Evolutionary conservation across 1,140 invertebrate genomes (phyloP).

Genomic region (Diuraphis noxia): DNA sequence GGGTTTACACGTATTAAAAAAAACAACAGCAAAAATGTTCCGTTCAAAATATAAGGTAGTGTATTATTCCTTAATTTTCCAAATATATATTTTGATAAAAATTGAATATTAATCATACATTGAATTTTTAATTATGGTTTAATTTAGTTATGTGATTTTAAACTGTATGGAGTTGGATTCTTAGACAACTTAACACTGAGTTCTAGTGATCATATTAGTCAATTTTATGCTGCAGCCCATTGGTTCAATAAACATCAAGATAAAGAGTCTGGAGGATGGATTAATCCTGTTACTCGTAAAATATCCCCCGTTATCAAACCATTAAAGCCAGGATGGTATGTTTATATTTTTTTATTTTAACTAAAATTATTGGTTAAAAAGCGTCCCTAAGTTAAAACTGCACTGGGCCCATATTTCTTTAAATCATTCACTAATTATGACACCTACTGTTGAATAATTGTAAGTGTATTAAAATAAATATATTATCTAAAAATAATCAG

Average conservation of each 20-base stretch:
- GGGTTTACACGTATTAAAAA: slow-evolving; percentile 69
- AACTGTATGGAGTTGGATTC: slow-evolving; percentile 75
- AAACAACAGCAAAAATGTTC: slow-evolving; percentile 72
- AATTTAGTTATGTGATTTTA: slow-evolving; percentile 61
- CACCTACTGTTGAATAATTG: no score
- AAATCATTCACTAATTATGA: no score
- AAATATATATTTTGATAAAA: background rate
- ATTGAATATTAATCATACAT: background rate
- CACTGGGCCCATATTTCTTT: no score
- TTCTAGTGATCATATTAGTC: slow-evolving; percentile 80
- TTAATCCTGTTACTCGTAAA: slow-evolving; percentile 80
- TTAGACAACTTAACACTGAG: slow-evolving; percentile 82
- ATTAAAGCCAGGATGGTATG: slow-evolving; percentile 81
- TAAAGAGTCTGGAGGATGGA: slow-evolving; percentile 79
- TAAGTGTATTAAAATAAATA: no score
- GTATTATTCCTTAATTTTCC: background rate
- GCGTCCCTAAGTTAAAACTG: no score
- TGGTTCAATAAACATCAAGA: slow-evolving; percentile 93
- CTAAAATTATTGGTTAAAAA: no score
- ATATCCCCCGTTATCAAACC: slow-evolving; percentile 73
- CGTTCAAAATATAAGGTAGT: slow-evolving; percentile 76
- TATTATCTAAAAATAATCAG: no score
- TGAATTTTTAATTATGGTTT: background rate
- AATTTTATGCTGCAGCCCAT: slow-evolving; percentile 89
- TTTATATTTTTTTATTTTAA: no score